Evolutionary conservation across 2,888 invertebrate genomes (phyloP).

Genomic region (Ischnus inquisitorius): DNA sequence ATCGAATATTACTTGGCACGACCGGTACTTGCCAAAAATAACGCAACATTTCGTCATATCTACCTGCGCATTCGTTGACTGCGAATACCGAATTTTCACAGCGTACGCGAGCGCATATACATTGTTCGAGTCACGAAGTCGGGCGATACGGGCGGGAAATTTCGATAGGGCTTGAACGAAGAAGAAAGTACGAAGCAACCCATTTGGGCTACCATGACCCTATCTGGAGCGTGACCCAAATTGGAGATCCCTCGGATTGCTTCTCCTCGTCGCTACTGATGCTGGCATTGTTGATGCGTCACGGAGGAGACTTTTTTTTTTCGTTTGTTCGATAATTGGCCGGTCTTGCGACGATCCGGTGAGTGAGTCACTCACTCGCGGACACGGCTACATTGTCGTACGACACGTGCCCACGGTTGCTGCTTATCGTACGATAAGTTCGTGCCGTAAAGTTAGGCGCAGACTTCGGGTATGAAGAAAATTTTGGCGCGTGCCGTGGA

Average conservation of each 20-base stretch:
- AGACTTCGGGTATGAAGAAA: neutral
- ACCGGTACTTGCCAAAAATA: too few species aligned
- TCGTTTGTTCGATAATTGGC: constrained; percentile 39
- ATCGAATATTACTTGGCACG: too few species aligned
- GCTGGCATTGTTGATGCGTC: neutral
- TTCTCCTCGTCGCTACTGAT: neutral
- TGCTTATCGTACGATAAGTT: neutral
- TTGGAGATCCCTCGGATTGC: constrained; percentile 36
- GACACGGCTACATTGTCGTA: constrained; percentile 1
- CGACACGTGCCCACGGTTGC: neutral
- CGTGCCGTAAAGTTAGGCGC: neutral
- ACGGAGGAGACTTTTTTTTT: constrained; percentile 24
- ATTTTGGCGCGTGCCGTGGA: too few species aligned
- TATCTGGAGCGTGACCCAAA: constrained; percentile 45
- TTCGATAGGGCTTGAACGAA: neutral
- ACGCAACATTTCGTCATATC: too few species aligned
- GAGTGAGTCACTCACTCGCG: constrained; percentile 24
- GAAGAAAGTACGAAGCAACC: constrained; percentile 4
- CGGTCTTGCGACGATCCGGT: neutral
- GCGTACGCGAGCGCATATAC: too few species aligned
- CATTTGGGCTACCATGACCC: constrained; percentile 5
- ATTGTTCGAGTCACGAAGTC: too few species aligned
- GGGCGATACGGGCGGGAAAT: neutral
- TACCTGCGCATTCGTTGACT: too few species aligned
- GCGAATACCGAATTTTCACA: too few species aligned